Percentiles rank a stretch among this genome's conserved stretches.
These are phyloP conservation scores for Raja brachyura DNA, from an alignment of 2,113 vertebrate genomes.

Conservation along the genomic window DNA sequence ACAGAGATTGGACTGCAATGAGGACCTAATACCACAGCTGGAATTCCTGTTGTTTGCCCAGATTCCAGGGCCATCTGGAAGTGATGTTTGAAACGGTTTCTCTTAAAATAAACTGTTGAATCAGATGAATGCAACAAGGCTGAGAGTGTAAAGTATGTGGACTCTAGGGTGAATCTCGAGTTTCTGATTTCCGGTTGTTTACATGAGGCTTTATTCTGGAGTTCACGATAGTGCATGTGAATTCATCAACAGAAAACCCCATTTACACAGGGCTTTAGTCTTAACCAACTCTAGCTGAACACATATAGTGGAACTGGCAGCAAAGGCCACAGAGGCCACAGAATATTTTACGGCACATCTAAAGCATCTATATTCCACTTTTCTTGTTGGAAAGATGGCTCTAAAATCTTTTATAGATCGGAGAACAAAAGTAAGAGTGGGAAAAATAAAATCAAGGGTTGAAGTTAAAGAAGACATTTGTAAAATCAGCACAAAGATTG, in stretches of 20 bases:
- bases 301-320: background rate
- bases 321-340: background rate
- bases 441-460: background rate
- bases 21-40: background rate
- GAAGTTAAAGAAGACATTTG: background rate
- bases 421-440: background rate
- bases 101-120: conserved; percentile 33
- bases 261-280: background rate
- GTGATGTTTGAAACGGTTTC: conserved; percentile 30
- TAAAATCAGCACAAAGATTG: no score
- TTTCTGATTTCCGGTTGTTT: conserved; percentile 28
- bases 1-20: background rate
- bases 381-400: background rate
- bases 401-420: background rate
- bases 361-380: background rate
- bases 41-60: conserved; percentile 15
- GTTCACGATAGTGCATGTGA: background rate
- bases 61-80: conserved; percentile 34
- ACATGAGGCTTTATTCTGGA: conserved; percentile 10
- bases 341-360: background rate
- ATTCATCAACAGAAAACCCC: background rate
- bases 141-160: conserved; percentile 26
- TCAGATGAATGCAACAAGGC: conserved; percentile 23
- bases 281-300: background rate
- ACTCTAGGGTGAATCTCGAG: conserved; percentile 29